Percentiles rank a stretch among this genome's conserved stretches.
phyloP scores from a whole-genome alignment of 1,140 invertebrate genomes.

The Adoxophyes honmai region DNA sequence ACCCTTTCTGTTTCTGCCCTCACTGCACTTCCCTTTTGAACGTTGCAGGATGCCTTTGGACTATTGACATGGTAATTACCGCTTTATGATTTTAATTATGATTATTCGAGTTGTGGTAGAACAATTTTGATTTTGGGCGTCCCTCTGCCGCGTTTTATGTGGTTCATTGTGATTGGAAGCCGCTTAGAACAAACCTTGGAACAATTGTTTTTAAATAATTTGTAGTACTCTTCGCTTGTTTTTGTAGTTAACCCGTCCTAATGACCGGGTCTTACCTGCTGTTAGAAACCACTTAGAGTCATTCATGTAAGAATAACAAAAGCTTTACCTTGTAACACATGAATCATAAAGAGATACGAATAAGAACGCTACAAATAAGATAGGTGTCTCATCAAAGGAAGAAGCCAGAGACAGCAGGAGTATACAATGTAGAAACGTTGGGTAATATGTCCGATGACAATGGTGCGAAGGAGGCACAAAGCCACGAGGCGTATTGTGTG shows the following conservation, averaged over 20 bases:
- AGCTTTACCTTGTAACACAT: slow-evolving; percentile 13
- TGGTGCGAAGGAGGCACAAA: slow-evolving; percentile 67
- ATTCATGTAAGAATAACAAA: slow-evolving; percentile 14
- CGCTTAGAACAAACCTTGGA: too few relatives aligned
- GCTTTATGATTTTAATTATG: slow-evolving; percentile 13
- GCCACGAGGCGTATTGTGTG: slow-evolving; percentile 62
- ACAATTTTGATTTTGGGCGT: not conserved
- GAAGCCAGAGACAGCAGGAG: slow-evolving; percentile 52
- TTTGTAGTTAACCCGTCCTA: too few relatives aligned
- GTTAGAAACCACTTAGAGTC: not conserved
- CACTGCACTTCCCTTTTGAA: slow-evolving; percentile 28
- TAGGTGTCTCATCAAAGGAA: slow-evolving; percentile 57
- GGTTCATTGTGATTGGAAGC: too few relatives aligned
- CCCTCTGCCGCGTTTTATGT: too few relatives aligned
- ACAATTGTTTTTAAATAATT: too few relatives aligned
- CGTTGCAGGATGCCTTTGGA: slow-evolving; percentile 12
- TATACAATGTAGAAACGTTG: slow-evolving; percentile 69
- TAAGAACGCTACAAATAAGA: slow-evolving; percentile 42
- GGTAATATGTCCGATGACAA: slow-evolving; percentile 72
- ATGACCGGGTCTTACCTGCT: too few relatives aligned
- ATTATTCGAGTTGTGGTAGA: not conserved
- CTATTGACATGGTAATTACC: slow-evolving; percentile 15
- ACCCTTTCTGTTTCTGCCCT: slow-evolving; percentile 36
- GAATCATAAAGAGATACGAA: slow-evolving; percentile 22
- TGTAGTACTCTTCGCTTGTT: too few relatives aligned